Evolutionary conservation across 2,113 vertebrate species (phyloP).

Genomic region (Sinocyclocheilus rhinocerous): DNA sequence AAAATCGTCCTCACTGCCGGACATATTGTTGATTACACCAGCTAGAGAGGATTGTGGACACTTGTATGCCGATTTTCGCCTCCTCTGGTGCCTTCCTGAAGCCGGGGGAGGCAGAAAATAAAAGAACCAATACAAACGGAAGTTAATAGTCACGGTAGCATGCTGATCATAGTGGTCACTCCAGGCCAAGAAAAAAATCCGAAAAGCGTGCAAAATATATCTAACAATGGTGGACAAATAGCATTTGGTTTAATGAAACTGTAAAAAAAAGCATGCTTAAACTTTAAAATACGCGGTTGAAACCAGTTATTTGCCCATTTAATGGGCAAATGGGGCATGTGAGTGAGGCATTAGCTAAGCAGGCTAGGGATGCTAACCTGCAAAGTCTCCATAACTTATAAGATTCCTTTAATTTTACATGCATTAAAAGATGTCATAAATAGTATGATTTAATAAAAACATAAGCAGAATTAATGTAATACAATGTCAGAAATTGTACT

Average conservation of each 20-base stretch:
- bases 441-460: background rate
- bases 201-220: background rate
- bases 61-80: constrained; percentile 43
- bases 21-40: constrained; percentile 65
- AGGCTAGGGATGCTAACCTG: constrained; percentile 47
- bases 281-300: constrained; percentile 16
- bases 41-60: constrained; percentile 35
- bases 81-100: constrained; percentile 62
- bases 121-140: constrained; percentile 69
- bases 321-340: constrained; percentile 17
- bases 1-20: constrained; percentile 79
- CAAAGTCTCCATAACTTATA: constrained; percentile 18
- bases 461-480: background rate
- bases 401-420: background rate
- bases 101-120: constrained; percentile 55
- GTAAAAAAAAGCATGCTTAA: no score
- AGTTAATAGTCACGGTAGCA: constrained; percentile 60
- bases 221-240: background rate
- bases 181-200: background rate
- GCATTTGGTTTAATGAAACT: background rate
- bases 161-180: constrained; percentile 13
- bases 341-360: constrained; percentile 40
- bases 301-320: constrained; percentile 4
- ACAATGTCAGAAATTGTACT: constrained; percentile 33
- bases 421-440: background rate